Base-by-base conservation (phyloP, 2,888 invertebrate species). In the Blastobasis lacticolella region DNA sequence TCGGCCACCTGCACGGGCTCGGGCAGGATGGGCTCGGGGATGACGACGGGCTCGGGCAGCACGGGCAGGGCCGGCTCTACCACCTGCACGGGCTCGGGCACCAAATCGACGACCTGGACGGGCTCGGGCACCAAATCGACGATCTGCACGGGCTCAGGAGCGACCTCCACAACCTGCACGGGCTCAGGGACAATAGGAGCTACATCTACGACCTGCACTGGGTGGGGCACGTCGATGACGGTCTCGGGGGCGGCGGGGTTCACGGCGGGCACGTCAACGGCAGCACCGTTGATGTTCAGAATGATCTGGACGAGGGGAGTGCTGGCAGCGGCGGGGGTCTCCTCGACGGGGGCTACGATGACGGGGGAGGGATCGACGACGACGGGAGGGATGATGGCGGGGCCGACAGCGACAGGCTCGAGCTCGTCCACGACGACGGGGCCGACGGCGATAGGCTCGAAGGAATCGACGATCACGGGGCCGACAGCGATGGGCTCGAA, bases 241-340 rank as follows among this genome's bases (percentile, higher is more conserved):
- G 48, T 4, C 5, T 50, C 23, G 3, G 23, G 55, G 38, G 54
- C 52, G 5, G 49, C 53, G 10, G 58, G 53, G 38, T 37, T 37
- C 36, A 44, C 45, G 5, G 37, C 53, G 45, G 53, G 51, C 46
- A 55, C 49, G 44, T 44, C 48, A 40, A 48, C 43, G 4, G 50
- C 52, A 7, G 10, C 42, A 10, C 49, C 54, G 51, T 67, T 61
- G 48, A 71, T 57, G 61, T 71, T 71, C 48, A 71, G 45, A 61
- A 71, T 63, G 62, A 74, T 67, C 60, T 71, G 67, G 54, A 71
- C 67, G 4, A 66, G 60, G 10, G 64, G 62, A 9, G 49, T 51
- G 64, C 55, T 63, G 54, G 61, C 49, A 37, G 56, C n/a, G 48
- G 51, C 51, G 7, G 54, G 48, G 55, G 60, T 58, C 48, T 50